phyloP scores from a whole-genome alignment of 2,888 invertebrate species.

The Trypoxylon attenuatum region DNA sequence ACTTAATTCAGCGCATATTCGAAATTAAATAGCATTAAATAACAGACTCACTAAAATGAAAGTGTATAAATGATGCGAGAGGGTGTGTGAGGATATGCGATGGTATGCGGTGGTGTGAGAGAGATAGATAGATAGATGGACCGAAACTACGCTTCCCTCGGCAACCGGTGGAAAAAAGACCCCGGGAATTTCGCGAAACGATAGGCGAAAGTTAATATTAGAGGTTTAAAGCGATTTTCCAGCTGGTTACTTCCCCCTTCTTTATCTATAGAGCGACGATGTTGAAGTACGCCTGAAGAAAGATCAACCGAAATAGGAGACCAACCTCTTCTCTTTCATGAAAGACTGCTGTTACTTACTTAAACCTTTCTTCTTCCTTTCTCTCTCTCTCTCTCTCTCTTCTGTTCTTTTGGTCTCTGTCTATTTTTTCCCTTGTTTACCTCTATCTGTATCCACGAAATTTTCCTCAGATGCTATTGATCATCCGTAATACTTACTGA shows the following conservation, averaged over 20 bases:
- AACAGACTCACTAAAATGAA: conserved; percentile 6
- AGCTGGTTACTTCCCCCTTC: conserved; percentile 56
- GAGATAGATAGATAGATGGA: conserved; percentile 15
- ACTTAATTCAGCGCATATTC: conserved; percentile 1
- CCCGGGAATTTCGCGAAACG: conserved; percentile 53
- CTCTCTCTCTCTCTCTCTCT: too few species aligned
- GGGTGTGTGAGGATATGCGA: conserved; percentile 1
- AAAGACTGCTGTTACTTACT: too few species aligned
- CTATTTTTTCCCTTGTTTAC: too few species aligned
- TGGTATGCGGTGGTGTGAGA: conserved; percentile 17
- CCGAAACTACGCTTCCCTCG: too few species aligned
- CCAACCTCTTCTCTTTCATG: too few species aligned
- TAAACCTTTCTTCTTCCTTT: conserved; percentile 14
- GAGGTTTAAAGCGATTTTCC: conserved; percentile 69
- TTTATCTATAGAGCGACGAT: conserved; percentile 45
- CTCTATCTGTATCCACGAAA: too few species aligned
- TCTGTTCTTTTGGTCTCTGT: too few species aligned
- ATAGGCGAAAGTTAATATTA: conserved; percentile 66
- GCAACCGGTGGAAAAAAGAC: conserved; percentile 37
- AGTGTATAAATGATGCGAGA: conserved; percentile 31
- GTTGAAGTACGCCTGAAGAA: too few species aligned
- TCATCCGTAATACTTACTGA: too few species aligned
- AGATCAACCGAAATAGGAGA: conserved; percentile 28
- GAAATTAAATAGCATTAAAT: not conserved
- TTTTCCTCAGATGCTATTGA: too few species aligned